Conservation (phyloP, 2,888 invertebrate species). For the Drosophila neoperkinsi region DNA sequence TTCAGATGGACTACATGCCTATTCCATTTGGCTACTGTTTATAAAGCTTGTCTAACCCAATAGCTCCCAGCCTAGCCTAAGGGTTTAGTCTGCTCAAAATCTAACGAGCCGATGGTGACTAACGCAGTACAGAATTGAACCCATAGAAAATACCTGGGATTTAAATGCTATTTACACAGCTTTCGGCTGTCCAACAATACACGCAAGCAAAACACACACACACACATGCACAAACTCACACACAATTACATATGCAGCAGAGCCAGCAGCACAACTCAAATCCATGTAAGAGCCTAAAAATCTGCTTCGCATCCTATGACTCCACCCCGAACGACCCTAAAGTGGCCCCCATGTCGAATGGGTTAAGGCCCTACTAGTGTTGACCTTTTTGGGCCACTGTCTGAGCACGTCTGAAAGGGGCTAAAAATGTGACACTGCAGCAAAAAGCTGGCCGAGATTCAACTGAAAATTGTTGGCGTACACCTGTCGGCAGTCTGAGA, state of each 20-base stretch:
- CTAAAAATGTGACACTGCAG: constrained; percentile 68
- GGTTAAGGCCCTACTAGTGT: constrained; percentile 67
- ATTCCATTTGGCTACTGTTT: constrained; percentile 60
- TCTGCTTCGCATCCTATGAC: background rate
- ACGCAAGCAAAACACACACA: background rate
- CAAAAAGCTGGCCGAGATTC: constrained; percentile 71
- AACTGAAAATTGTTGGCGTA: constrained; percentile 59
- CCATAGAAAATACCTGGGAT: constrained; percentile 63
- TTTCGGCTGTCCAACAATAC: constrained; percentile 61
- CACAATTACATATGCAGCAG: constrained; percentile 10
- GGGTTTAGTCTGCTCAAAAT: constrained; percentile 27
- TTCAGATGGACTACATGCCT: constrained; percentile 34
- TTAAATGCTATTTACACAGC: constrained; percentile 78
- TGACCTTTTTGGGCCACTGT: constrained; percentile 75
- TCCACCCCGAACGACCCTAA: constrained; percentile 28
- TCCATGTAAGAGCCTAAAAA: constrained; percentile 21
- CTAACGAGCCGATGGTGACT: constrained; percentile 46
- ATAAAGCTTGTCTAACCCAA: constrained; percentile 37
- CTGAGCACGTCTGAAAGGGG: constrained; percentile 67
- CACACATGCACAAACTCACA: constrained; percentile 3
- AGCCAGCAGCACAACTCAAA: constrained; percentile 37
- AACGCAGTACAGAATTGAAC: constrained; percentile 27
- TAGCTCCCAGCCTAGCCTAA: background rate
- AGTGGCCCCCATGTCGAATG: constrained; percentile 33
- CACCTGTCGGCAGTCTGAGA: constrained; percentile 68